Evolutionary conservation across 2,113 vertebrate species (phyloP).

Genomic region (Burhinus bistriatus): DNA sequence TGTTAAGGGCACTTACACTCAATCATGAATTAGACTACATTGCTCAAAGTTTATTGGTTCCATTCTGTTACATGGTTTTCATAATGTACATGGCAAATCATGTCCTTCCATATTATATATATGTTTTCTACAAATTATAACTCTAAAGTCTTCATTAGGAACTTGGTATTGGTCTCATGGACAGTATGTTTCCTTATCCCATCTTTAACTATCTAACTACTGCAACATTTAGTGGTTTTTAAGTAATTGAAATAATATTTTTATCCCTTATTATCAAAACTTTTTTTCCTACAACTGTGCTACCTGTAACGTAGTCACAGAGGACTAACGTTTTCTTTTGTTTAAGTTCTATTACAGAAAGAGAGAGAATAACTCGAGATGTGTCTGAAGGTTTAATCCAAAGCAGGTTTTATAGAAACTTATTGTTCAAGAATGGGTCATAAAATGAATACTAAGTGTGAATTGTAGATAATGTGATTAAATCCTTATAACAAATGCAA

Average conservation of each 20-base stretch:
- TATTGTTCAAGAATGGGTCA: not conserved
- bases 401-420: not conserved
- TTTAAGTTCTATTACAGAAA: not conserved
- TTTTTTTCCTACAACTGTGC: not conserved
- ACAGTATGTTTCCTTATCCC: not conserved
- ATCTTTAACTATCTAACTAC: not conserved
- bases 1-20: not conserved
- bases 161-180: not conserved
- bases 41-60: not conserved
- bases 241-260: not conserved
- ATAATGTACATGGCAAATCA: not conserved
- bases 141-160: not conserved
- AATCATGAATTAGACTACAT: not conserved
- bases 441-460: not conserved
- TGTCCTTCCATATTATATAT: not conserved
- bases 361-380: not conserved
- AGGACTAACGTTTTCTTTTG: not conserved
- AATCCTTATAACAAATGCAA: not conserved
- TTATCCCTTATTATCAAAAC: not conserved
- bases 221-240: not conserved
- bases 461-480: not conserved
- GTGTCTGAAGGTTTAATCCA: not conserved
- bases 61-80: not conserved
- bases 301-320: accelerated
- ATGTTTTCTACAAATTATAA: not conserved